phyloP scores from a whole-genome alignment of 2,113 vertebrate genomes.

The Motacilla tschutschensis region DNA sequence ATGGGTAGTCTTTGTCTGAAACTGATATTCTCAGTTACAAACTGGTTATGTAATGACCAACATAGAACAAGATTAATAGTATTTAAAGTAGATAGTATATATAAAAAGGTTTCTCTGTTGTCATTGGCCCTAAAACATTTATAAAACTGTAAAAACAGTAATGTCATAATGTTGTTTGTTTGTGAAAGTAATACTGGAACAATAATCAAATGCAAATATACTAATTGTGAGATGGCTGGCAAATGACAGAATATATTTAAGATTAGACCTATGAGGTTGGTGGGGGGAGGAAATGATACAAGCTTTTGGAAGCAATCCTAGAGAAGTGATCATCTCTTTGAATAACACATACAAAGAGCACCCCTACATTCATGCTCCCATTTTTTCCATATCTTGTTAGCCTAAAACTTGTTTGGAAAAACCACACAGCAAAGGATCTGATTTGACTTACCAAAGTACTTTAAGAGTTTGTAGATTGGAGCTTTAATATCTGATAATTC shows the following conservation, averaged over 20 bases:
- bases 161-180: not conserved
- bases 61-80: not conserved
- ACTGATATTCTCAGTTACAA: not conserved
- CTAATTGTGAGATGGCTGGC: not conserved
- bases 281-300: accelerated
- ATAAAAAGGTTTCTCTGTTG: not conserved
- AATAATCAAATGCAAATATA: not conserved
- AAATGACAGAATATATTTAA: not conserved
- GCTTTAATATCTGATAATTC: not conserved
- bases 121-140: not conserved
- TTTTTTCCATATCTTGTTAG: not conserved
- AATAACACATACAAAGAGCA: not conserved
- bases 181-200: not conserved
- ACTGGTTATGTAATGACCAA: not conserved
- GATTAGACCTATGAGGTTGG: accelerated
- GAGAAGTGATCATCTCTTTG: not conserved
- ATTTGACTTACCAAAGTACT: not conserved
- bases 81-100: not conserved
- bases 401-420: not conserved
- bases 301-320: not conserved
- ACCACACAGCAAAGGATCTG: not conserved
- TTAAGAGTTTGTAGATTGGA: not conserved
- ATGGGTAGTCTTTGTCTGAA: not conserved
- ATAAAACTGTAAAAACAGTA: not conserved
- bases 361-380: accelerated